Evolutionary conservation across 1,140 invertebrate genomes (phyloP).

Genomic region (Eumaeus atala): DNA sequence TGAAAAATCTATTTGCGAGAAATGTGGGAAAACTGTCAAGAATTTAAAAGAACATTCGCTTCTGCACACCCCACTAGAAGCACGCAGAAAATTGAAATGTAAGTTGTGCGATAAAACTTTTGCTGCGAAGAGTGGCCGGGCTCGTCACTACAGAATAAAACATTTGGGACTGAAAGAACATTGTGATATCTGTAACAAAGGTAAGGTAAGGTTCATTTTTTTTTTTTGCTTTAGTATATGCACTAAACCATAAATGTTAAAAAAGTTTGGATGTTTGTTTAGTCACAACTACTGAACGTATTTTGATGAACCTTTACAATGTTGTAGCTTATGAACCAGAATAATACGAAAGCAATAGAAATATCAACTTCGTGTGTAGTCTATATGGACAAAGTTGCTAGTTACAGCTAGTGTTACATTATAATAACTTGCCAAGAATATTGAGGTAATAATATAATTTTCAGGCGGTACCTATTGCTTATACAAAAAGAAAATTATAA

Average conservation of each 20-base stretch:
- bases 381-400: too few relatives aligned
- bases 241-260: too few relatives aligned
- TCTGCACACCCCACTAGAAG: slow-evolving; percentile 27
- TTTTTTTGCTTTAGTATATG: too few relatives aligned
- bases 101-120: slow-evolving; percentile 48
- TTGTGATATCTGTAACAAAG: slow-evolving; percentile 52
- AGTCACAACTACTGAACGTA: too few relatives aligned
- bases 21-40: slow-evolving; percentile 48
- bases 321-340: too few relatives aligned
- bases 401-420: too few relatives aligned
- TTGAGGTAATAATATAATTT: neutral
- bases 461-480: neutral
- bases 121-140: slow-evolving; percentile 28
- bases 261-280: too few relatives aligned
- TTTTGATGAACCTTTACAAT: too few relatives aligned
- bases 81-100: slow-evolving; percentile 37
- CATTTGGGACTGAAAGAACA: slow-evolving; percentile 47
- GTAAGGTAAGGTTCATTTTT: slow-evolving; percentile 30
- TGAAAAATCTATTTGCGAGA: slow-evolving; percentile 38
- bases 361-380: too few relatives aligned
- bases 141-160: slow-evolving; percentile 44
- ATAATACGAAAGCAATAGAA: too few relatives aligned
- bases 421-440: neutral
- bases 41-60: slow-evolving; percentile 41
- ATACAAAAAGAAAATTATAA: too few relatives aligned